Evolutionary conservation across 2,797 vertebrate genomes (phyloP), one percentile per base, ranked within the genome.

Genomic region (Hyperoplus immaculatus): DNA sequence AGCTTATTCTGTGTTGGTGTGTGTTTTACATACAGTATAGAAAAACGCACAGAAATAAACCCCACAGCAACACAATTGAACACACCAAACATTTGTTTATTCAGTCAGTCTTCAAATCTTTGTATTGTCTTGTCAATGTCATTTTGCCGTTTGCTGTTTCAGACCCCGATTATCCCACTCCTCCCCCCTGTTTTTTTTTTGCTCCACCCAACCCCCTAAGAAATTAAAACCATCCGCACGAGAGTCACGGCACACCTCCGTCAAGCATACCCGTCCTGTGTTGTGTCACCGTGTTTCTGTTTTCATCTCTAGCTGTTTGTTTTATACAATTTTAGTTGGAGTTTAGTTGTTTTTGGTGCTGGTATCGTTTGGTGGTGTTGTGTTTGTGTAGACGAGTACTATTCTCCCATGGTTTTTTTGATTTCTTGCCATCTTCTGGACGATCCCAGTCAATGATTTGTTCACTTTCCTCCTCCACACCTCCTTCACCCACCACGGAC

Each of bases 401-500:
- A 77, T 89, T 88, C 82, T 90, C 82, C 87, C 90, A 92, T 92
- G 87, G 88, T 93, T 93, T 29, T 29, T 29, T 94, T 94, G 77
- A 93, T 94, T 95, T 94, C 83, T 93, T 81, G 89, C 92, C 94
- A 95, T 95, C 87, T 86, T 91, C 86, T 83, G 92, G 93, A 91
- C 77, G 74, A 94, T 87, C 79, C 75, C 87, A 81, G 81, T 88
- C 85, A 87, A 86, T 85, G 74, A 78, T 89, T 85, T 84, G 87
- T 89, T 91, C 92, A 88, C 90, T 78, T 58, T 82, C 70, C 83
- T 86, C 90, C 82, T 75, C 81, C 83, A 87, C 89, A 72, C 80
- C 84, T 76, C 83, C 87, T 87, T 86, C 91, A 87, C 91, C 88
- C 86, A 81, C 88, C 88, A 87, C 53, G 80, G 89, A 89, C 86